Evolutionary conservation across 2,888 invertebrate genomes (phyloP), one percentile per base, ranked within the genome.

Genomic region (Trisateles emortualis): DNA sequence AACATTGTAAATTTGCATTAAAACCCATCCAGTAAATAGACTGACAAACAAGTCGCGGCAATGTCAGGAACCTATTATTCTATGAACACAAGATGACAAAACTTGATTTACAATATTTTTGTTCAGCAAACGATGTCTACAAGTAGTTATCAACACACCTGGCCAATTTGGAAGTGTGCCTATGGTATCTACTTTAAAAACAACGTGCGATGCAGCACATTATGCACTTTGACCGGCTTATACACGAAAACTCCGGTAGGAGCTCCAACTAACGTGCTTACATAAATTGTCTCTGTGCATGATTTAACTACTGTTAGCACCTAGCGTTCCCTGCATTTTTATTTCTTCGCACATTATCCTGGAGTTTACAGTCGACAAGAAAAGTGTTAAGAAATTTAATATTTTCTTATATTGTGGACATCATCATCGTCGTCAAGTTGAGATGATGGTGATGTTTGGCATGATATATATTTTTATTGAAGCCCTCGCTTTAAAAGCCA

Each of bases 231-330:
- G 68, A 69, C 68, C 63, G 60, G 68, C 68, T 72, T 73, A 76
- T 66, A 64, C 65, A 51, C 52, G 62, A 50, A 63, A 56, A 57
- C 40, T 24, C 58, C 55, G 55, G 60, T 45, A 40, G 45, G 55
- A 59, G 56, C 59, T 59, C 60, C 53, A 59, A 59, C 53, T 62
- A 68, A 72, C 74, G 79, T 67, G 75, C 68, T 67, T 59, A 68
- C 74, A 74, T 79, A 80, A 78, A 79, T 72, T 72, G 77, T 68
- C 67, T 57, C 68, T 67, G 73, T 48, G 66, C 65, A 78, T 81
- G 81, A 81, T 81, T 79, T 78, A 81, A 76, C 80, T 64, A 81
- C 74, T 75, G 77, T 72, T 78, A 70, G 75, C 80, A 76, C 74
- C 76, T 69, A 64, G 67, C 59, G 54, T 50, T 66, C 61, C 58